These are phyloP conservation scores for Spilogale gracilis DNA, from an alignment of 2,113 vertebrate genomes.

Conservation along the genomic window DNA sequence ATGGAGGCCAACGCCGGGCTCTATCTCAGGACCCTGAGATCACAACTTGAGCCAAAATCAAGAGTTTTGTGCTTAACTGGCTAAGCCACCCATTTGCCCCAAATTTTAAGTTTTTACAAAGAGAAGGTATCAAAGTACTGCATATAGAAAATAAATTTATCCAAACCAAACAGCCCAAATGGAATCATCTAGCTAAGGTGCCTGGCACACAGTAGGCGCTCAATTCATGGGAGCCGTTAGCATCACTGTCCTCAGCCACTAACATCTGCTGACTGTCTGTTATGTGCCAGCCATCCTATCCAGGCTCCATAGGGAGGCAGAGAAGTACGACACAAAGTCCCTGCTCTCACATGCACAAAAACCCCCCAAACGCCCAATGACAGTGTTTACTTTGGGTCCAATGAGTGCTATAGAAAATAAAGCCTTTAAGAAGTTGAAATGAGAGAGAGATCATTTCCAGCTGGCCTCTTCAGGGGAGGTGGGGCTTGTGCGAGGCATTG, in stretches of 20 bases:
- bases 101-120: constrained; percentile 48
- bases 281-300: constrained; percentile 58
- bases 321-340: constrained; percentile 50
- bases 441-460: constrained; percentile 71
- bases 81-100: background rate
- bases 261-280: constrained; percentile 45
- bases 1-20: background rate
- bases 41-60: background rate
- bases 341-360: constrained; percentile 14
- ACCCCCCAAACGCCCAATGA: background rate
- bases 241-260: background rate
- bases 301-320: constrained; percentile 9
- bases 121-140: constrained; percentile 19
- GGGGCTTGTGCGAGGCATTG: constrained; percentile 10
- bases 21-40: background rate
- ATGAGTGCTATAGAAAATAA: constrained; percentile 65
- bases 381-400: constrained; percentile 69
- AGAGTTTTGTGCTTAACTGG: background rate
- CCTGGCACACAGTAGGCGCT: constrained; percentile 30
- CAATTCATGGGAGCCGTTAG: background rate
- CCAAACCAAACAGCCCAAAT: constrained; percentile 56
- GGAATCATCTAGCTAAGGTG: background rate
- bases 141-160: constrained; percentile 25
- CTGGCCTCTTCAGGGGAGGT: constrained; percentile 65
- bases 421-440: constrained; percentile 59